Base-by-base conservation (phyloP, 1,140 invertebrate species). In the Drosophila insularis region DNA sequence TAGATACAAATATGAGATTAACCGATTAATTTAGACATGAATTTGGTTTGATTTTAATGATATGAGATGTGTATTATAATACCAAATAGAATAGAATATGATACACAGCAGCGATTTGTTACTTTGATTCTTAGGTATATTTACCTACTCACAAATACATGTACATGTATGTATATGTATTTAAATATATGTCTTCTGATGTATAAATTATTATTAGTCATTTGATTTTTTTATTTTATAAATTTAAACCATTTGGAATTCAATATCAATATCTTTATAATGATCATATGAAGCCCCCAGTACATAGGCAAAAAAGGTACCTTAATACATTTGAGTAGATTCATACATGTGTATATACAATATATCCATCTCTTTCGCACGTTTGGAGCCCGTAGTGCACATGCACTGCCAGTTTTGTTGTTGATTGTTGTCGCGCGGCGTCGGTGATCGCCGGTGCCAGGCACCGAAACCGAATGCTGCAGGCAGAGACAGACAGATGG, bases 401-500 rank as follows among this genome's bases (percentile, higher is more conserved):
- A 78, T 87, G 81, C 81, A 87, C 82, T 87, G 78, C 56, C 35
- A 64, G 58, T 40, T 74, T 54, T 64, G 59, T n/a, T 67, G 50
- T 21, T 68, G 65, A 50, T 8, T 59, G 43, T 58, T 63, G 67
- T 40, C 39, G 79, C 79, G 53, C 37, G 66, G 80, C 81, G 82
- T 82, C 81, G 82, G 81, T 86, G 81, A 86, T 86, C 81, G 82
- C 81, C 71, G 81, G 81, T 86, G 68, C 81, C 81, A 68, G 81
- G 82, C 79, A 86, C 81, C 75, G 68, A 82, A 65, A 58, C 61
- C 56, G 56, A 65, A 65, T 65, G 74, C 74, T 77, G 74, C 74
- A 78, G 56, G 8, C 43, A 50, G 17, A 50, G 53, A 63, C 72
- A 55, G 70, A 60, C 64, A 17, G 23, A 74, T 50, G 21, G 54